phyloP scores from a whole-genome alignment of 2,888 invertebrate species.

The Monochamus alternatus region DNA sequence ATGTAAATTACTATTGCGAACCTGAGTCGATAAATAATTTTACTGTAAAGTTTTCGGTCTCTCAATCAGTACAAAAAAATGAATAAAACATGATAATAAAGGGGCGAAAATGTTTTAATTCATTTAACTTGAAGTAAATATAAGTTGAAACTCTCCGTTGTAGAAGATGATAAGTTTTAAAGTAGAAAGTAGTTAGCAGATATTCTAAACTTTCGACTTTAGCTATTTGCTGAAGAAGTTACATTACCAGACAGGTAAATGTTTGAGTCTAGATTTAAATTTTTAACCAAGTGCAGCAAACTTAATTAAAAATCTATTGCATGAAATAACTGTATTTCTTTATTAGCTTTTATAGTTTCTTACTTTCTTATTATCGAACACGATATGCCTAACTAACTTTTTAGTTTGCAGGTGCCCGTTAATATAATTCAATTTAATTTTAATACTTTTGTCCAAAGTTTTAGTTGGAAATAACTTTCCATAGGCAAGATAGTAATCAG shows the following conservation, averaged over 20 bases:
- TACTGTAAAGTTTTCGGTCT: slow-evolving; percentile 5
- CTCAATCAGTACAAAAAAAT: not conserved
- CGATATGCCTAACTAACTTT: too few relatives aligned
- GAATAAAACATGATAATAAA: slow-evolving; percentile 11
- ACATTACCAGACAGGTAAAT: not conserved
- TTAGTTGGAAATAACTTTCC: too few relatives aligned
- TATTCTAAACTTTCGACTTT: not conserved
- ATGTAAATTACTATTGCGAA: not conserved
- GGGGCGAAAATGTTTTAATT: slow-evolving; percentile 21
- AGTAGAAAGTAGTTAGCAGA: slow-evolving; percentile 1
- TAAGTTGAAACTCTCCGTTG: slow-evolving; percentile 17
- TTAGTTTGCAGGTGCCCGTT: too few relatives aligned
- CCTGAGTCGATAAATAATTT: not conserved
- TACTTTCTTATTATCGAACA: too few relatives aligned
- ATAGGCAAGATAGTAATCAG: too few relatives aligned
- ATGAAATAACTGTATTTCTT: too few relatives aligned
- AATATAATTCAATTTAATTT: too few relatives aligned
- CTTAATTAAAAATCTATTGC: too few relatives aligned
- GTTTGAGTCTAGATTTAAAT: not conserved
- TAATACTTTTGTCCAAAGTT: too few relatives aligned
- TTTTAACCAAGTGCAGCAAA: not conserved
- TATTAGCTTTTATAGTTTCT: too few relatives aligned
- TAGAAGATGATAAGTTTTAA: slow-evolving; percentile 11
- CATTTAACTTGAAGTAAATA: slow-evolving; percentile 29
- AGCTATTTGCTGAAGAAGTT: not conserved